These are phyloP conservation scores for Hylia prasina DNA, from an alignment of 2,113 vertebrate genomes.

Conservation along the genomic window DNA sequence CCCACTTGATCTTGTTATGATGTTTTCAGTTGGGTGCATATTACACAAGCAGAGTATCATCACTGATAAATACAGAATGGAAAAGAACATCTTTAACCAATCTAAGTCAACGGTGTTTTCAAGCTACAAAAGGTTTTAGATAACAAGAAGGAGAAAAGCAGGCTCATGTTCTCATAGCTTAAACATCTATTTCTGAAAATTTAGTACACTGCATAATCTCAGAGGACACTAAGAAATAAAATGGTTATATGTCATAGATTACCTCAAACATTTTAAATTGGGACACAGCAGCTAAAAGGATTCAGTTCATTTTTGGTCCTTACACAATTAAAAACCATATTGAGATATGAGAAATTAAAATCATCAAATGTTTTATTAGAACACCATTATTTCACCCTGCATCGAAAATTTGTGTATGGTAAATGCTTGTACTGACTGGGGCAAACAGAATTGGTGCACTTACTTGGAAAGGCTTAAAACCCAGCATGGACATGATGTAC, in stretches of 20 bases:
- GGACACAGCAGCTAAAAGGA: not conserved
- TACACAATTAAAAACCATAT: not conserved
- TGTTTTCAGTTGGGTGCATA: not conserved
- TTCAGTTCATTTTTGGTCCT: not conserved
- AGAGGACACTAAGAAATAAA: not conserved
- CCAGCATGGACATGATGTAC: not conserved
- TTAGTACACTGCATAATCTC: not conserved
- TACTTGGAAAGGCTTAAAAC: not conserved
- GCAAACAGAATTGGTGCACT: not conserved
- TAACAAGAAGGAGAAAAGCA: not conserved
- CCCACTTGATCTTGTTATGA: not conserved
- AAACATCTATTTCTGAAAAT: not conserved
- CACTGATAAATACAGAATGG: not conserved
- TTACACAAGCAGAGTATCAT: not conserved
- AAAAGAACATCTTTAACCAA: not conserved
- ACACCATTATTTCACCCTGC: not conserved
- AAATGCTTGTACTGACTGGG: not conserved
- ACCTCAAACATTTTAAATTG: not conserved
- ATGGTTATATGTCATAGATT: not conserved
- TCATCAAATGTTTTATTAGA: not conserved
- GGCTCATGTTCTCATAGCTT: not conserved
- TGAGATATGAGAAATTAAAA: not conserved
- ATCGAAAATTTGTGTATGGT: not conserved
- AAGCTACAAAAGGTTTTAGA: not conserved
- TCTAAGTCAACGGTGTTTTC: not conserved